Conservation (phyloP, 2,797 vertebrate genomes). For the Thamnophis elegans region DNA sequence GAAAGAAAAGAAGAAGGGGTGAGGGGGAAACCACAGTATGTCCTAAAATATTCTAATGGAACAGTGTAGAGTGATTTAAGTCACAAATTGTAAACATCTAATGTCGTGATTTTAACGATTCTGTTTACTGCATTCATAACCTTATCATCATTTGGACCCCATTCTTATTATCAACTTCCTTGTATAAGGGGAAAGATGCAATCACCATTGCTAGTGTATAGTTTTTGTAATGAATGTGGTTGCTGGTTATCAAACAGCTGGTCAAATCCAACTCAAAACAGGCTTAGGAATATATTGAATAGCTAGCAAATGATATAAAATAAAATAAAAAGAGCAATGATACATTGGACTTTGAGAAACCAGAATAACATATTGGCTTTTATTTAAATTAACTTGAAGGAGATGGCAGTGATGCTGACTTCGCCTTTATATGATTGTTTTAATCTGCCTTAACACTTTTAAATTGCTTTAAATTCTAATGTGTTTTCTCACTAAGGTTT, state of each 20-base stretch:
- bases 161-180: background rate
- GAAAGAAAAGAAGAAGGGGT: background rate
- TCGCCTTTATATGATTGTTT: background rate
- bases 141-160: background rate
- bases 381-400: background rate
- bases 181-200: no score
- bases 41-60: background rate
- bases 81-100: background rate
- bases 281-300: background rate
- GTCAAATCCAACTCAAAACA: background rate
- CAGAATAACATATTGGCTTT: background rate
- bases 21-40: background rate
- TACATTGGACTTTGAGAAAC: background rate
- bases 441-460: background rate
- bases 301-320: background rate
- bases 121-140: no score
- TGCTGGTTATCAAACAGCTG: background rate
- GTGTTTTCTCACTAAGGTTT: background rate
- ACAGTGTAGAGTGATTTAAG: background rate
- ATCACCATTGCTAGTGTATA: background rate
- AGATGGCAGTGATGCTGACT: background rate
- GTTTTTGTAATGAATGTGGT: background rate
- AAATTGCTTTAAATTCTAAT: background rate
- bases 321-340: background rate
- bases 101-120: background rate